Evolutionary conservation across 1,140 invertebrate species (phyloP), one percentile per base, ranked within the genome.

Genomic region (Nephila pilipes): DNA sequence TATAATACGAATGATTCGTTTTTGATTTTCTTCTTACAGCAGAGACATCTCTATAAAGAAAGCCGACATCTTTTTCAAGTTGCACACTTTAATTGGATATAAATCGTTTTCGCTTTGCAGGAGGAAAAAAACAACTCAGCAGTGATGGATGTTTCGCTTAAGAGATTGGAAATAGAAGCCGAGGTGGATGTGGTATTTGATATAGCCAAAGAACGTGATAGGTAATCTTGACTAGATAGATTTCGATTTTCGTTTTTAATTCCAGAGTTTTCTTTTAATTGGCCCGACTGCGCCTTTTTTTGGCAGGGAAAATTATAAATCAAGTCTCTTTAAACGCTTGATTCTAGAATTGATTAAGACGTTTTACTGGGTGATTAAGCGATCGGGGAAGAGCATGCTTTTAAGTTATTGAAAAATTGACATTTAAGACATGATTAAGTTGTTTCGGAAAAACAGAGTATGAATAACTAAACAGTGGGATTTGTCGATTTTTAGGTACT

Each of bases 81-180:
- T 75, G 69, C 69, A 75, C 69, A 36, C 69, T 75, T 75, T 32
- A 75, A 75, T 75, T 36, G 69, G 69, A 75, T 75, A 75, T 75
- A 75, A 75, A 75, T 75, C 69, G 69, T 75, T 75, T 75, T 29
- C 69, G 69, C 69, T 75, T 75, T 75, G 32, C 69, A 32, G 32
- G 65, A 29, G 16, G n/a, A 75, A 75, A 36, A 75, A 36, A 36
- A 75, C 16, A 75, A 32, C 29, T 18, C 29, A 75, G 25, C 2
- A 36, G 20, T 75, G 69, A 75, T 75, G 29, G 69, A 75, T 75
- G 69, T 36, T 20, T 16, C 29, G 18, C 32, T 75, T 75, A 75
- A 75, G 25, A 75, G 29, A 75, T 32, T 36, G 18, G 69, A 75
- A 75, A 32, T 75, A 32, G 32, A 75, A 75, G 29, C 69, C 29